phyloP scores from a whole-genome alignment of 2,888 invertebrate species.

The Oithona nana region DNA sequence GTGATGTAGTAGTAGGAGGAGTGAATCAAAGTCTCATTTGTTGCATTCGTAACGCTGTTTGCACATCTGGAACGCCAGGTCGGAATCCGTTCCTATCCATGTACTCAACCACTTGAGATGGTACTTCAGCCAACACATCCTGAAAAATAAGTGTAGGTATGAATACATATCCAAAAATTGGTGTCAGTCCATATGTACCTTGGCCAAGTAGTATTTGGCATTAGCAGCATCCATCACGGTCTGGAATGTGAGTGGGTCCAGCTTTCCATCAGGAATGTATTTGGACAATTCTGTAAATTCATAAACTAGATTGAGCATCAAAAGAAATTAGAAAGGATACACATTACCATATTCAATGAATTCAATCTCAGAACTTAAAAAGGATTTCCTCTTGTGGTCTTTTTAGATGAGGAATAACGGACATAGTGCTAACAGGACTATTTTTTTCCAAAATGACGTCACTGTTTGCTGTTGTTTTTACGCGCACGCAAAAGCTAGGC shows the following conservation, averaged over 20 bases:
- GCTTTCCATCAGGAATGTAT: not conserved
- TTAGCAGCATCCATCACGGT: not conserved
- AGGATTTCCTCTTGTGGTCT: no score
- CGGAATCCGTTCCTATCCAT: constrained; percentile 27
- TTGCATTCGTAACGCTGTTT: not conserved
- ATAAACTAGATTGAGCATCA: no score
- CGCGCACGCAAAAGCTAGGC: no score
- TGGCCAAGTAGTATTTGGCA: not conserved
- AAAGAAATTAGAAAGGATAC: no score
- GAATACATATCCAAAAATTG: not conserved
- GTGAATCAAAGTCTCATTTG: not conserved
- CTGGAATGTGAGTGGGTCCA: constrained; percentile 1
- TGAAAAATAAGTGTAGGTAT: constrained; percentile 26
- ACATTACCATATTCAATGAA: no score
- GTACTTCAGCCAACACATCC: constrained; percentile 39
- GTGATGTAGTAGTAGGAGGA: no score
- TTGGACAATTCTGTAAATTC: constrained; percentile 1
- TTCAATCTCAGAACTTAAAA: no score
- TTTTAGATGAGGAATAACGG: no score
- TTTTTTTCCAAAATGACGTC: no score
- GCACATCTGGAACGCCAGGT: not conserved
- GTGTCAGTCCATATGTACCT: no score
- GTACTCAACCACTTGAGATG: constrained; percentile 33
- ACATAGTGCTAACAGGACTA: no score
- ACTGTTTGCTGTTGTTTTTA: no score